Base-by-base conservation (phyloP, 1,140 invertebrate species). In the Drosophila paulistorum region DNA sequence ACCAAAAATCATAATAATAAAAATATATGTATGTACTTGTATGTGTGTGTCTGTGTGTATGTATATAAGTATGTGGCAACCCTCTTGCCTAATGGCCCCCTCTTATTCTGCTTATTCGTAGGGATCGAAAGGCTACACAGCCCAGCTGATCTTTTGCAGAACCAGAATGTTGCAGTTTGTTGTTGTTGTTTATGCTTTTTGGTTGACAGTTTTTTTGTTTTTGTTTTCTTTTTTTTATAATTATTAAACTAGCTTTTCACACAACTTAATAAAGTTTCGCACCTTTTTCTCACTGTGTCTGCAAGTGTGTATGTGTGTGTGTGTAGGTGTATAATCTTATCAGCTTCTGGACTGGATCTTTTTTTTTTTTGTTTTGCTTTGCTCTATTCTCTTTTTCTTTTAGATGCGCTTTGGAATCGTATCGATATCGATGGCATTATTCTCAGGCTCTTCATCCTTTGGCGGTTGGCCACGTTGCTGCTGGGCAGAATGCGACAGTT, bases 381-480 rank as follows among this genome's bases (percentile, higher is more conserved):
- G 60, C 20, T 13, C n/a, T 62, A 20, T 37, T 10, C 14, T 7
- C 26, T 33, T 33, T 30, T 42, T 14, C 10, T 51, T 75, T 90
- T 90, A 90, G 69, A 90, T 85, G 68, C 89, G 82, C 73, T 90
- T 90, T 79, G 87, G 87, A 81, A 90, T 87, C 66, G 87, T 90
- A 66, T 90, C 87, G 67, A 81, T 89, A 66, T 90, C 87, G 73
- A 81, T 78, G 74, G 89, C 73, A 90, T 90, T 90, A 68, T 89
- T 90, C 70, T 90, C 87, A 76, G 87, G 83, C 73, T 90, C 87
- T 75, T 90, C 87, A 70, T 90, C 87, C 89, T 90, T 90, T 54
- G 89, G 83, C 68, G 89, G 87, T 69, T 90, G 85, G 63, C 86
- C 81, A 70, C 87, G 87, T 74, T 90, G 86, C 86, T 89, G 77